Base-by-base conservation (phyloP, 2,113 vertebrate species). In the Pontoporia blainvillei region DNA sequence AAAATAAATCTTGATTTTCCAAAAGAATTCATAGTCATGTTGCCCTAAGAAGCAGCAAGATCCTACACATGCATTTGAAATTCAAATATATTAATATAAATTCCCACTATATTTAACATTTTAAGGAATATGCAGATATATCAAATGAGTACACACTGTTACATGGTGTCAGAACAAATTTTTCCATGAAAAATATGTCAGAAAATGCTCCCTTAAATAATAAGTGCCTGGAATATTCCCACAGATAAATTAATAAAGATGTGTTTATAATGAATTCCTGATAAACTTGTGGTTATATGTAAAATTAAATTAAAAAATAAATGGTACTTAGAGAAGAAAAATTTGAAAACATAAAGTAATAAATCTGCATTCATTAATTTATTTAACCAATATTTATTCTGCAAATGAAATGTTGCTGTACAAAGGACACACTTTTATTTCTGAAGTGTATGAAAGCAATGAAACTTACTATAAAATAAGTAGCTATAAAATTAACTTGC, bases 401-500 rank as follows among this genome's bases (percentile, higher is more conserved):
- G 44, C 41, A 96, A 93, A 82, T 88, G 10, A 93, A 90, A 83
- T 86, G 36, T 72, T 93, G 62, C 17, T 90, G 75, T 71, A 76
- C 8, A 93, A 79, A 88, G 86, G 36, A 82, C 1, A 79, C 23
- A 69, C 75, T 84, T 84, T 85, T 95, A 91, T 61, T 83, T 95
- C 46, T 86, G 27, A 96, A 90, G 36, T 46, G 27, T 27, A 85
- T 72, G 46, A 95, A 88, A 93, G 66, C 36, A 87, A 76, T 59
- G 34, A 72, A 86, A 86, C 3, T 14, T 90, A 75, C 91, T 95
- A 91, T 14, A 73, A 96, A 91, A 54, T 72, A 88, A 85, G 15
- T 44, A 90, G 14, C 79, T 72, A 49, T 90, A 67, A 96, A 96
- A 59, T 78, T 92, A 86, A 94, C 46, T 92, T 92, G 4, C 57